phyloP scores from a whole-genome alignment of 1,140 invertebrate genomes.

The Schlechtendalia chinensis region DNA sequence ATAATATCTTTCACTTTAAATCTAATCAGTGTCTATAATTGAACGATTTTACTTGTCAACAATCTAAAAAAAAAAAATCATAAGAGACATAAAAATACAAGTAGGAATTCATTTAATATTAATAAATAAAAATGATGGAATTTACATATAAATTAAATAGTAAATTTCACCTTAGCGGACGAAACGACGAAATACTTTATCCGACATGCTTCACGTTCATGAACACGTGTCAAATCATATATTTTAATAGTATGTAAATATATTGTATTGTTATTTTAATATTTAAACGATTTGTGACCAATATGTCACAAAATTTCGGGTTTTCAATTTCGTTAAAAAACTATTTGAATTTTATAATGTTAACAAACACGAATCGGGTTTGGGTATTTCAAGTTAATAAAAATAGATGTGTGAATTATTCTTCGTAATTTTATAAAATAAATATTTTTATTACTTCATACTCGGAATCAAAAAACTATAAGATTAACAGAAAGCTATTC shows the following conservation, averaged over 20 bases:
- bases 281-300: too few species aligned
- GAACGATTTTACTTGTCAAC: neutral
- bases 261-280: too few species aligned
- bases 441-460: too few species aligned
- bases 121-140: slow-evolving; percentile 6
- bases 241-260: slow-evolving; percentile 7
- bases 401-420: too few species aligned
- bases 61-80: neutral
- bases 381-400: too few species aligned
- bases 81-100: neutral
- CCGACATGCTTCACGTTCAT: neutral
- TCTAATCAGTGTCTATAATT: neutral
- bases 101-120: neutral
- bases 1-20: neutral
- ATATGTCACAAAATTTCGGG: too few species aligned
- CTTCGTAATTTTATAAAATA: too few species aligned
- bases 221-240: slow-evolving; percentile 6
- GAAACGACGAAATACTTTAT: neutral
- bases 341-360: too few species aligned
- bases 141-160: neutral
- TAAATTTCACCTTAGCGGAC: neutral
- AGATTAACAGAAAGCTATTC: too few species aligned
- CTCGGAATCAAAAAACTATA: too few species aligned
- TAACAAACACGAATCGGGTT: too few species aligned
- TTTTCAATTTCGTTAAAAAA: too few species aligned